phyloP scores from a whole-genome alignment of 2,113 vertebrate genomes.

The Muntiacus reevesi region DNA sequence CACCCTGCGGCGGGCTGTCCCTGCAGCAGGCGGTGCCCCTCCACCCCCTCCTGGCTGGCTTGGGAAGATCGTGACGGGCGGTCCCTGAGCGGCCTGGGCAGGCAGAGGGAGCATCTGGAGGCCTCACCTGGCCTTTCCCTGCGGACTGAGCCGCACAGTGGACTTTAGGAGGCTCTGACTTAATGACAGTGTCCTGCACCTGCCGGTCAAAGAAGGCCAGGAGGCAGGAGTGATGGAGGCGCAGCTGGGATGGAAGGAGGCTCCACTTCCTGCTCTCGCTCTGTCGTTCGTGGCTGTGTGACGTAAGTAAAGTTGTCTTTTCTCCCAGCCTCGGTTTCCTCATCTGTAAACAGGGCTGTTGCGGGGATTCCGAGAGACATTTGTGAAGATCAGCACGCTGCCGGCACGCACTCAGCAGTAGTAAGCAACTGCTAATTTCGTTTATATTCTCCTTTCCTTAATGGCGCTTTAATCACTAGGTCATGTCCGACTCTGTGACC shows the following conservation, averaged over 20 bases:
- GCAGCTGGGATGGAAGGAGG: background rate
- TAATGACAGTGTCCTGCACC: background rate
- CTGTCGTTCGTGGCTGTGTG: background rate
- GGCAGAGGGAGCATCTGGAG: background rate
- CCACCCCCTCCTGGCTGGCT: background rate
- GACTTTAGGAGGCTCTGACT: background rate
- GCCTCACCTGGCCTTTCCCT: too few relatives aligned
- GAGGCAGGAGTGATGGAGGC: background rate
- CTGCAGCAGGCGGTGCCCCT: background rate
- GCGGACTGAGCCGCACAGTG: background rate
- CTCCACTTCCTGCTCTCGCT: background rate
- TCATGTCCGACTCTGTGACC: background rate
- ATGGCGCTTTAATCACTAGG: background rate
- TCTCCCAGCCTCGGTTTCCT: background rate
- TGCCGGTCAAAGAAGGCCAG: background rate
- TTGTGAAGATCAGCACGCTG: background rate
- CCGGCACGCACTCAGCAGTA: background rate
- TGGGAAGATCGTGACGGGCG: background rate
- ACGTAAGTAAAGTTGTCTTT: background rate
- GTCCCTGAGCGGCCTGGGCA: background rate
- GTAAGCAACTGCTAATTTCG: background rate
- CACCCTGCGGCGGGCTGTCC: background rate
- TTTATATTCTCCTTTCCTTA: background rate
- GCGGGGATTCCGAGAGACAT: background rate
- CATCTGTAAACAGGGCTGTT: background rate